Evolutionary conservation across 2,113 vertebrate species (phyloP), one percentile per base, ranked within the genome.

Genomic region (Tamias sibiricus): DNA sequence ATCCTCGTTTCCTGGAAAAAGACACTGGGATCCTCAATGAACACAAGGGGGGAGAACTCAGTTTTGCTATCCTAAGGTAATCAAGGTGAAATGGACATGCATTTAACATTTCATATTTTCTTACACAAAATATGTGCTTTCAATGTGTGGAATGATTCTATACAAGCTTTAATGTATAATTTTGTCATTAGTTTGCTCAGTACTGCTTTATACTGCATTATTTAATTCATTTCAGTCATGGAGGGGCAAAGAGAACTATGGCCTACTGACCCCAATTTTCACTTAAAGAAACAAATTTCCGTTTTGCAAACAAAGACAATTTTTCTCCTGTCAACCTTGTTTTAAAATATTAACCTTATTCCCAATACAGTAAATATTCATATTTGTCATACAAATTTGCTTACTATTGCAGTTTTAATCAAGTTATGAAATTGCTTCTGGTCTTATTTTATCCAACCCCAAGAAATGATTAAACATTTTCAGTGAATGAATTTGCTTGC

Each of bases 301-400:
- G 97, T 98, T 98, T 98, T 97, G 97, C 98, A 99, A 99, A 99
- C 98, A 98, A 98, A 99, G 98, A 98, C 98, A 98, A 99, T 99
- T 99, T 99, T 98, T 99, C 98, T 99, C 98, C 98, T 99, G 99
- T 99, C 98, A 98, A 98, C 98, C 98, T 98, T 98, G 98, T 98
- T 98, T 99, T 98, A 98, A 99, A 98, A 98, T 98, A 99, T 98
- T 99, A 99, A 99, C 98, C 98, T 98, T 98, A 98, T 98, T 98
- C 89, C 96, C 95, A 98, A 96, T 97, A 97, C 82, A 94, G 98
- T 98, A 98, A 97, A 98, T 97, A 98, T 96, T 95, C 93, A 98
- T 97, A 97, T 98, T 98, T 98, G 95, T 97, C 97, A 98, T 47
- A 91, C 92, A 98, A 98, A 98, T 98, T 97, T 98, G 98, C 97